A percentile compares a stretch with the other conserved stretches of the same genome.
phyloP scores from a whole-genome alignment of 2,888 invertebrate genomes.

The Drosophila tripunctata region DNA sequence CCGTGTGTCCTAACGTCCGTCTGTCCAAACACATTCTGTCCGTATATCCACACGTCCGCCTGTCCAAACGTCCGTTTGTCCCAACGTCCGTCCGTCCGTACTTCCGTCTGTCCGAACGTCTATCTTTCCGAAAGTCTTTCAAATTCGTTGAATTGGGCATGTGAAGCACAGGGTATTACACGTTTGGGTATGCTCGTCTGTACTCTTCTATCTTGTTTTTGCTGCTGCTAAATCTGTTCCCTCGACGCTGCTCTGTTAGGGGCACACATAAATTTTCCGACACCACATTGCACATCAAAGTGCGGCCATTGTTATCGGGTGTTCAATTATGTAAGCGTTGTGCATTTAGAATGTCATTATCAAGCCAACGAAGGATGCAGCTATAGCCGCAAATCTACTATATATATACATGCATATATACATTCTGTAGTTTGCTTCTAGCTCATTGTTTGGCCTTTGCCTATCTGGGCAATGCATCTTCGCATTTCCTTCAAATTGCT shows the following conservation, averaged over 20 bases:
- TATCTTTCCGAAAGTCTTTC: too few relatives aligned
- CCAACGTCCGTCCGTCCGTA: too few relatives aligned
- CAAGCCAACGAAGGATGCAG: constrained; percentile 39
- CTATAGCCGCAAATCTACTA: constrained; percentile 5
- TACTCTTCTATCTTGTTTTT: not conserved
- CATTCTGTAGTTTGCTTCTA: not conserved
- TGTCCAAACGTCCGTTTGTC: too few relatives aligned
- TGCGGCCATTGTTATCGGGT: constrained; percentile 57
- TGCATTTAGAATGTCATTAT: constrained; percentile 72
- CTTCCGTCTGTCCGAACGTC: too few relatives aligned
- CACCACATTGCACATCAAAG: constrained; percentile 34
- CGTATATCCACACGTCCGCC: too few relatives aligned
- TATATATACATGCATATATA: too few relatives aligned
- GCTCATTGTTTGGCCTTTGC: constrained; percentile 34
- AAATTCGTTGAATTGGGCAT: too few relatives aligned
- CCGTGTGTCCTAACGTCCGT: too few relatives aligned
- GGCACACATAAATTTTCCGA: constrained; percentile 48
- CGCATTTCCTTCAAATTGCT: constrained; percentile 59
- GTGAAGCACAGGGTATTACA: too few relatives aligned
- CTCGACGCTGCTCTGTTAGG: not conserved
- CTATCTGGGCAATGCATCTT: constrained; percentile 66
- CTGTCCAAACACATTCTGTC: too few relatives aligned
- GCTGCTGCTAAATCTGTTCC: not conserved
- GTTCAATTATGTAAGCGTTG: constrained; percentile 61
- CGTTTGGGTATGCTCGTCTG: too few relatives aligned